Percentiles rank a stretch among this genome's conserved stretches.
Evolutionary conservation across 1,140 invertebrate genomes (phyloP).

Genomic region (Carposina sasakii): DNA sequence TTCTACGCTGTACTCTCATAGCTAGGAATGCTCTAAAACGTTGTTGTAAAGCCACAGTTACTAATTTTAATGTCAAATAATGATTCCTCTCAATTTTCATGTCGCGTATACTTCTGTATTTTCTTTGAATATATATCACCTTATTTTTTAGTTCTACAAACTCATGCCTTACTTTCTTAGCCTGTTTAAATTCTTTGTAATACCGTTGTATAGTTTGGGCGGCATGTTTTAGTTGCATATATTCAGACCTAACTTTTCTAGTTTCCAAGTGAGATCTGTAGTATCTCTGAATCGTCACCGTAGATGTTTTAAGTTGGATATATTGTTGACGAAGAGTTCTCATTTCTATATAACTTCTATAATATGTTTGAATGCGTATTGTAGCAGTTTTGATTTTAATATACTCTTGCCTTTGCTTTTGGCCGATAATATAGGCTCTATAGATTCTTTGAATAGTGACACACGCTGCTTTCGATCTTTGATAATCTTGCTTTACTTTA

Average conservation of each 20-base stretch:
- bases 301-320: constrained; percentile 35
- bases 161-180: constrained; percentile 30
- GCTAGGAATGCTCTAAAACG: constrained; percentile 62
- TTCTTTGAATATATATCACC: constrained; percentile 46
- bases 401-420: constrained; percentile 36
- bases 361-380: constrained; percentile 59
- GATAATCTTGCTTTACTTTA: constrained; percentile 30
- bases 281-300: constrained; percentile 60
- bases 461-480: constrained; percentile 34
- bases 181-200: constrained; percentile 50
- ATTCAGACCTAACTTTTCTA: constrained; percentile 48
- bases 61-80: constrained; percentile 52
- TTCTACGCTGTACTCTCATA: constrained; percentile 30
- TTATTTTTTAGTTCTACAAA: constrained; percentile 53
- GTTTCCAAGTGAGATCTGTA: constrained; percentile 61
- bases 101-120: constrained; percentile 57
- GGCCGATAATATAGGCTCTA: constrained; percentile 37
- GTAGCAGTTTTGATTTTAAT: constrained; percentile 41
- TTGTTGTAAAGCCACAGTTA: constrained; percentile 66
- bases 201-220: constrained; percentile 45
- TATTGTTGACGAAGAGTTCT: constrained; percentile 42
- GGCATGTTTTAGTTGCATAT: constrained; percentile 44
- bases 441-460: constrained; percentile 53
- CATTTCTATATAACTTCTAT: constrained; percentile 54
- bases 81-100: constrained; percentile 38